Evolutionary conservation across 2,797 vertebrate genomes (phyloP).

Genomic region (Dermochelys coriacea): DNA sequence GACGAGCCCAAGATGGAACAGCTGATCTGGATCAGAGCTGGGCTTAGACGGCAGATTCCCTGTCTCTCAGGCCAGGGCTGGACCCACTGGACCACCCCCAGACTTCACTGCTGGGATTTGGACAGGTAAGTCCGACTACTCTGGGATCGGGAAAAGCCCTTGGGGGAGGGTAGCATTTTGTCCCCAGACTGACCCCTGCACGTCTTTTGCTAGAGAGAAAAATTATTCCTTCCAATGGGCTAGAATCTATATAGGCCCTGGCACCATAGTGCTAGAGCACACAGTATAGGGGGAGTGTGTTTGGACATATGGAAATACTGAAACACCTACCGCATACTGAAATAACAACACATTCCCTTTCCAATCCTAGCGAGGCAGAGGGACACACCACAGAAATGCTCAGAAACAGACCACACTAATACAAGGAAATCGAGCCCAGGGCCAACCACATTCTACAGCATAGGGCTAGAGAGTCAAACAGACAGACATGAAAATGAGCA

Average conservation of each 20-base stretch:
- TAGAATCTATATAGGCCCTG: not conserved
- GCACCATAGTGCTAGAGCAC: not conserved
- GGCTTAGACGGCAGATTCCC: not conserved
- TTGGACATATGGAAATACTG: not conserved
- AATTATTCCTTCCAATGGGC: not conserved
- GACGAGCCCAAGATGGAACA: no score
- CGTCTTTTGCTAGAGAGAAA: not conserved
- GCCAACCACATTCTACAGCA: conserved; percentile 19
- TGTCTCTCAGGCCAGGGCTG: not conserved
- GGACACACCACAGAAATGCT: not conserved
- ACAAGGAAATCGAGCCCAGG: not conserved
- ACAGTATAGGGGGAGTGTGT: not conserved
- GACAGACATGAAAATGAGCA: conserved; percentile 51
- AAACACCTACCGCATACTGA: not conserved
- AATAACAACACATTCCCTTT: not conserved
- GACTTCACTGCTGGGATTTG: not conserved
- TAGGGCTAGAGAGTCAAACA: conserved; percentile 56
- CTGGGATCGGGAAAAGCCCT: not conserved
- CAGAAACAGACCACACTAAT: not conserved
- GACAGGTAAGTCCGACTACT: rapidly evolving
- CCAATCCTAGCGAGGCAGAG: conserved; percentile 19
- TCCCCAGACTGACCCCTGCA: not conserved
- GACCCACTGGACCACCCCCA: not conserved
- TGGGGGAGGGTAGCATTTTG: not conserved
- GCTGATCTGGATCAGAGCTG: not conserved